These are phyloP conservation scores for Sinocyclocheilus grahami DNA, from an alignment of 2,113 vertebrate species.

Conservation along the genomic window DNA sequence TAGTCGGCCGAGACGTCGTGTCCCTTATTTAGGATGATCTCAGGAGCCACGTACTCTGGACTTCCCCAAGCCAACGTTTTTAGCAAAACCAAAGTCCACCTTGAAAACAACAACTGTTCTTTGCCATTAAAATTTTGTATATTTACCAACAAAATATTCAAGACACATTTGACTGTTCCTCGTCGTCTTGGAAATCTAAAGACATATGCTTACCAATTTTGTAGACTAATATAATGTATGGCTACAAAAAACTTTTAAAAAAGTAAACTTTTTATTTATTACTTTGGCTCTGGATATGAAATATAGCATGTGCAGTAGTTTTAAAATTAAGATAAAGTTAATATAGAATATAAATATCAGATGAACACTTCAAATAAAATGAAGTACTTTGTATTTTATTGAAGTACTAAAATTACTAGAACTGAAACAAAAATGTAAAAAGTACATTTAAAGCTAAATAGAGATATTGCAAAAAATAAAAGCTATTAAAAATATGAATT, in stretches of 20 bases:
- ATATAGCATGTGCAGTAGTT: neutral
- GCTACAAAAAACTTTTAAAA: neutral
- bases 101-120: neutral
- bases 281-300: no score
- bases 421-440: neutral
- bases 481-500: no score
- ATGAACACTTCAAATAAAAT: neutral
- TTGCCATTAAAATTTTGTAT: no score
- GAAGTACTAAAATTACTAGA: neutral
- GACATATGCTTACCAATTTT: neutral
- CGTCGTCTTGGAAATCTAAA: neutral
- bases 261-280: neutral
- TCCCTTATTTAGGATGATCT: slow-evolving; percentile 76
- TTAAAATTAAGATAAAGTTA: no score
- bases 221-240: neutral
- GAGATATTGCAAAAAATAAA: no score
- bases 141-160: no score
- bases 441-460: no score
- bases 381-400: neutral
- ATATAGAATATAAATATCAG: neutral
- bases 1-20: slow-evolving; percentile 74
- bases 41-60: slow-evolving; percentile 74
- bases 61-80: slow-evolving; percentile 74
- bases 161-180: neutral
- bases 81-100: slow-evolving; percentile 77